Conservation (phyloP, 2,113 vertebrate genomes). For the Leptobrachium leishanense region DNA sequence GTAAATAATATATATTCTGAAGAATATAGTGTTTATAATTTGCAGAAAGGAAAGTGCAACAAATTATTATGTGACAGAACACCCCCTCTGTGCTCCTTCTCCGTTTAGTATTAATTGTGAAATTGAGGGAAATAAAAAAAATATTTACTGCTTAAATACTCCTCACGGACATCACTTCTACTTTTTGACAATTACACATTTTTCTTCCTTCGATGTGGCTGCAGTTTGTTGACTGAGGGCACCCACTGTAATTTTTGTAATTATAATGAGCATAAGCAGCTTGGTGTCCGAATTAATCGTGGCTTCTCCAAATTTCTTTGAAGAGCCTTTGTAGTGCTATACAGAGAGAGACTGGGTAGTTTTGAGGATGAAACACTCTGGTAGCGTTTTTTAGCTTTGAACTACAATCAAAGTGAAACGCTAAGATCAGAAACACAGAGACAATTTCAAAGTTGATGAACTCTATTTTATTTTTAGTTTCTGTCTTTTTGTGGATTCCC, state of each 20-base stretch:
- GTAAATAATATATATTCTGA: too few species aligned
- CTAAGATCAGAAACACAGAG: slow-evolving; percentile 21
- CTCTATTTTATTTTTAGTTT: slow-evolving; percentile 22
- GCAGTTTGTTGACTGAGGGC: neutral
- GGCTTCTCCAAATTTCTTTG: neutral
- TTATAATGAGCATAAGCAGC: neutral
- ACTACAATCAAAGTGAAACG: slow-evolving; percentile 31
- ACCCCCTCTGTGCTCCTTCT: too few species aligned
- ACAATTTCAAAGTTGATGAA: slow-evolving; percentile 26
- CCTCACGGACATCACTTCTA: too few species aligned
- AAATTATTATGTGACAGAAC: too few species aligned
- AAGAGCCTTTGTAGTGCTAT: neutral
- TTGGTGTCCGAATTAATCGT: neutral
- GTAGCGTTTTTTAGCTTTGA: slow-evolving; percentile 31
- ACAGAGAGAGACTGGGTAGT: neutral
- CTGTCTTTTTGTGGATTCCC: slow-evolving; percentile 20
- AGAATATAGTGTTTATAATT: too few species aligned
- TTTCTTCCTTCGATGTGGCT: neutral
- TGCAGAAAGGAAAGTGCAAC: too few species aligned
- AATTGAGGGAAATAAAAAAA: too few species aligned
- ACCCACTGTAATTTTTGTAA: neutral
- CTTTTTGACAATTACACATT: too few species aligned
- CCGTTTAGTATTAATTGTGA: too few species aligned
- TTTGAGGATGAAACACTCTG: slow-evolving; percentile 2
- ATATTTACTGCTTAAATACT: too few species aligned